Evolutionary conservation across 2,888 invertebrate species (phyloP).

Genomic region (Caenorhabditis drosophilae): DNA sequence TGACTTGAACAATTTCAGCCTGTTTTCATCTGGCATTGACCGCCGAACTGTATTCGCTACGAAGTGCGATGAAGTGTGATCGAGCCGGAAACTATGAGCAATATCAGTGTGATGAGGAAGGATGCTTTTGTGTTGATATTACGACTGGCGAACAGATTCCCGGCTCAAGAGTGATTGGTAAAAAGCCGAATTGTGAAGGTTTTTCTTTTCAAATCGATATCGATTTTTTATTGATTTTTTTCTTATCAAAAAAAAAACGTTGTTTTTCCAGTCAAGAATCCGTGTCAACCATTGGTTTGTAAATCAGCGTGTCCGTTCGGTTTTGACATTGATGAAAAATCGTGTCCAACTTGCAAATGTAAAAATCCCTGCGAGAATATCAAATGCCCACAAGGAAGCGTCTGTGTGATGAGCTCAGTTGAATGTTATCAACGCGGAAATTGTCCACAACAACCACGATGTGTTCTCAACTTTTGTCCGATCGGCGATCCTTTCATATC

Average conservation of each 20-base stretch:
- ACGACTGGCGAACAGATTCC: constrained; percentile 53
- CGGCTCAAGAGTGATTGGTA: constrained; percentile 42
- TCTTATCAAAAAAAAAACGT: not conserved
- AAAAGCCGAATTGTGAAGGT: constrained; percentile 50
- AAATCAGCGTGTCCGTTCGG: constrained; percentile 52
- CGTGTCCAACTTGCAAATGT: constrained; percentile 62
- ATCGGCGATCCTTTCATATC: constrained; percentile 47
- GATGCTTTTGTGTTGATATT: constrained; percentile 62
- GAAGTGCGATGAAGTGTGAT: constrained; percentile 49
- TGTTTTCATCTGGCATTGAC: constrained; percentile 61
- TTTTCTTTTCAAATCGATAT: too few species aligned
- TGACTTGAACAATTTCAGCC: constrained; percentile 44
- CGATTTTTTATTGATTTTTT: constrained; percentile 8
- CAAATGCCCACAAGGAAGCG: constrained; percentile 55
- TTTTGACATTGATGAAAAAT: constrained; percentile 44
- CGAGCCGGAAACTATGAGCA: constrained; percentile 58
- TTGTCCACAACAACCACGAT: constrained; percentile 62
- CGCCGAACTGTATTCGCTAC: constrained; percentile 52
- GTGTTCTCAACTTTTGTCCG: constrained; percentile 59
- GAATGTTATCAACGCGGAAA: constrained; percentile 53
- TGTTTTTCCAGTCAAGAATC: too few species aligned
- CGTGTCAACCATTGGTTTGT: constrained; percentile 38
- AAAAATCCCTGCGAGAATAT: constrained; percentile 57
- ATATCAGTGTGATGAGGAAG: constrained; percentile 60
- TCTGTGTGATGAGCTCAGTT: constrained; percentile 57